phyloP scores from a whole-genome alignment of 2,797 vertebrate genomes.

The Mus spretus region DNA sequence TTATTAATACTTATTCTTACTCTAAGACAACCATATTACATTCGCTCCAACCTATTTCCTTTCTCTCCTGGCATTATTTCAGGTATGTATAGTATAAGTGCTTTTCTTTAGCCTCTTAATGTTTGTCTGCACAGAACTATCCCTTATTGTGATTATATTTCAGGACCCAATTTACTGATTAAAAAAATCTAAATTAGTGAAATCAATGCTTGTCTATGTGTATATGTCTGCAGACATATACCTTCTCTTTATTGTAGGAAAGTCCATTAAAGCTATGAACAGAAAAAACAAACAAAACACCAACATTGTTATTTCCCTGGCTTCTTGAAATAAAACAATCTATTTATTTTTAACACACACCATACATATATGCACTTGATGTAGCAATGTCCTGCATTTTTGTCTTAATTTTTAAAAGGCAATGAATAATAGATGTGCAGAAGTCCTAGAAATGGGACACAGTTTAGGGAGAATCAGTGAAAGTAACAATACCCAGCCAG shows the following conservation, averaged over 20 bases:
- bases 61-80: conserved; percentile 26
- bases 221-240: not conserved
- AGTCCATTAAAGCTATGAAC: conserved; percentile 33
- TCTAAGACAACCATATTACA: not conserved
- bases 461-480: conserved; percentile 59
- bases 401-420: conserved; percentile 71
- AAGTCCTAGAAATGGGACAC: conserved; percentile 48
- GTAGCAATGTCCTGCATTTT: conserved; percentile 53
- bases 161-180: conserved; percentile 31
- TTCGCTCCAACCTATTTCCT: not conserved
- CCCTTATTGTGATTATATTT: conserved; percentile 46
- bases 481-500: conserved; percentile 25
- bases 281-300: not conserved
- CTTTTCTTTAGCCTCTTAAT: not conserved
- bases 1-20: conserved; percentile 35
- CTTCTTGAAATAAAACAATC: conserved; percentile 46
- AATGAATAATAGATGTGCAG: conserved; percentile 54
- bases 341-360: not conserved
- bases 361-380: not conserved
- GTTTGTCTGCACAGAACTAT: not conserved
- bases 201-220: not conserved
- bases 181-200: conserved; percentile 39
- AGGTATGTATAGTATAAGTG: not conserved
- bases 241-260: conserved; percentile 53
- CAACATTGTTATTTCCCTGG: conserved; percentile 55